A percentile compares a stretch with the other conserved stretches of the same genome.
Conservation (phyloP, 2,797 vertebrate genomes). For the Falco concolor region DNA sequence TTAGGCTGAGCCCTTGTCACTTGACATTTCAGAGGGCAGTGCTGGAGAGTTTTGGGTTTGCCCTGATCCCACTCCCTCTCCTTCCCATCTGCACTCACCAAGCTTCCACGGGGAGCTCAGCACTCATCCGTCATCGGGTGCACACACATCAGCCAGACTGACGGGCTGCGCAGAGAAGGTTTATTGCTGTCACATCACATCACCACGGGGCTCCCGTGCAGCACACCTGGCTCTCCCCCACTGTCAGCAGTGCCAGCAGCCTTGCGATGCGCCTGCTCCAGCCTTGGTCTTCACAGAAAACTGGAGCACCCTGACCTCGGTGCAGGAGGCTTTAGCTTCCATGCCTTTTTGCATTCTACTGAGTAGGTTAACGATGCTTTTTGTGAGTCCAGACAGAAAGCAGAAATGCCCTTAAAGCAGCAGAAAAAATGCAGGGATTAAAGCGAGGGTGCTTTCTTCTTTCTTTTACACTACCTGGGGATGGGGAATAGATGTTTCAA, state of each 20-base stretch:
- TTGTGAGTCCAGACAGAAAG: background rate
- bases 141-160: background rate
- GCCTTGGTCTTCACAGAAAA: background rate
- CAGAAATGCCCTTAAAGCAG: background rate
- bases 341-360: background rate
- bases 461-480: background rate
- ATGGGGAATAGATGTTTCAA: background rate
- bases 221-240: background rate
- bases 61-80: background rate
- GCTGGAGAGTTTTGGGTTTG: background rate
- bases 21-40: background rate
- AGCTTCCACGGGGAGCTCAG: background rate
- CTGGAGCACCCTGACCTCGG: background rate
- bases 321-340: background rate
- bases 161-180: background rate
- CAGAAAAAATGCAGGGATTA: background rate
- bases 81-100: accelerated
- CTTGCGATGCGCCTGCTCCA: background rate
- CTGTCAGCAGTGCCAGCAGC: background rate
- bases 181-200: background rate
- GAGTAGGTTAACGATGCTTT: background rate
- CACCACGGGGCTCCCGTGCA: background rate
- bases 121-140: accelerated
- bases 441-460: background rate
- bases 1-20: background rate